These are phyloP conservation scores for Acleris holmiana DNA, from an alignment of 2,888 invertebrate genomes.

Conservation along the genomic window DNA sequence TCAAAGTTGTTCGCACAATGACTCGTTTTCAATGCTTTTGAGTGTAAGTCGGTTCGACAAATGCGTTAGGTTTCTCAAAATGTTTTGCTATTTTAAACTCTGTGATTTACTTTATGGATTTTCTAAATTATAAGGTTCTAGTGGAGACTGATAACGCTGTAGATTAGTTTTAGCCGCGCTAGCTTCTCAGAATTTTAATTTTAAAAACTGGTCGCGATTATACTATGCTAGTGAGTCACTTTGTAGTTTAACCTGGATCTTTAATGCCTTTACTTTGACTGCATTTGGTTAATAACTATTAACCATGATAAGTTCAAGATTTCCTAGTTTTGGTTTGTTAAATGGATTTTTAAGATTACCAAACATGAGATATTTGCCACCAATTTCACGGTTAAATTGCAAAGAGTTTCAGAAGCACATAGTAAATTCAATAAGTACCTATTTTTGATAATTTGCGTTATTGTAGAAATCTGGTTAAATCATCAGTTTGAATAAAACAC, in stretches of 20 bases:
- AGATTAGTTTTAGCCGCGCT: conserved; percentile 84
- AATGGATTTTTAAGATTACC: not conserved
- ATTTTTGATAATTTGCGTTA: conserved; percentile 72
- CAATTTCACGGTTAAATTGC: not conserved
- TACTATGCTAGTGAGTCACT: conserved; percentile 18
- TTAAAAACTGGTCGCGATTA: conserved; percentile 70
- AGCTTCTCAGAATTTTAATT: conserved; percentile 80
- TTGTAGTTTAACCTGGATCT: conserved; percentile 22
- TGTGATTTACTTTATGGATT: conserved; percentile 84
- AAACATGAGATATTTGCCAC: not conserved
- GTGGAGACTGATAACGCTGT: conserved; percentile 84
- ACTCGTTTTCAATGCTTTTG: no score
- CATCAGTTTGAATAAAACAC: not conserved
- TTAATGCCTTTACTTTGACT: conserved; percentile 6
- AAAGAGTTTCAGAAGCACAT: conserved; percentile 42
- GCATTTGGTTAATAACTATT: conserved; percentile 6
- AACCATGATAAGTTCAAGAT: conserved; percentile 2
- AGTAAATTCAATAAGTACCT: conserved; percentile 57
- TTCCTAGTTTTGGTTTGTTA: not conserved
- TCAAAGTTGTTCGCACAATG: no score
- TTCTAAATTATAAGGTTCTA: conserved; percentile 83
- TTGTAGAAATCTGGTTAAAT: conserved; percentile 56
- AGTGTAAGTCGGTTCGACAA: conserved; percentile 55
- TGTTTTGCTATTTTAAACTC: conserved; percentile 81
- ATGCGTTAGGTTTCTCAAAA: conserved; percentile 70